Conservation (phyloP, 2,797 vertebrate species). For the Micrastur ruficollis region DNA sequence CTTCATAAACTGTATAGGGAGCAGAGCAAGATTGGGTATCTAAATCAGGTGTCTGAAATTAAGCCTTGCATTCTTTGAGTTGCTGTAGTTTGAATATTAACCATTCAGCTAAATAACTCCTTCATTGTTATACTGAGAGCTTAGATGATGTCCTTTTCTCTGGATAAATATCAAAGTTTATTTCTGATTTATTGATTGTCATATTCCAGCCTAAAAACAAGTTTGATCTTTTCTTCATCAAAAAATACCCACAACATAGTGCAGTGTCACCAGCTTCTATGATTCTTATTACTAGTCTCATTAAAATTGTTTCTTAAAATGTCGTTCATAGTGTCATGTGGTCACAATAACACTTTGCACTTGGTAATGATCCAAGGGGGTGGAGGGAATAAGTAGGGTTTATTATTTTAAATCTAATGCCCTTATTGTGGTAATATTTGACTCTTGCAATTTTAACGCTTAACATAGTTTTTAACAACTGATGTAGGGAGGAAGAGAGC, state of each 20-base stretch:
- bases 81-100: background rate
- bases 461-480: background rate
- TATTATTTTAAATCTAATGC: background rate
- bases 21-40: background rate
- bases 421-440: background rate
- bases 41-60: background rate
- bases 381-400: background rate
- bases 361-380: background rate
- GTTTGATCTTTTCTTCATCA: background rate
- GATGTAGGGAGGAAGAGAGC: background rate
- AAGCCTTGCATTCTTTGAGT: background rate
- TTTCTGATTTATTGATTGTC: background rate
- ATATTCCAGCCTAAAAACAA: background rate
- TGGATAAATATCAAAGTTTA: background rate
- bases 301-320: background rate
- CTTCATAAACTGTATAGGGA: background rate
- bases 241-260: fast-evolving
- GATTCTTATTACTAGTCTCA: background rate
- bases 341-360: background rate
- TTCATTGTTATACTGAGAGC: background rate
- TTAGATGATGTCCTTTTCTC: background rate
- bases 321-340: fast-evolving
- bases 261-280: background rate
- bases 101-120: background rate
- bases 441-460: background rate